Conservation (phyloP, 2,113 vertebrate genomes). For the Sinocyclocheilus maitianheensis region DNA sequence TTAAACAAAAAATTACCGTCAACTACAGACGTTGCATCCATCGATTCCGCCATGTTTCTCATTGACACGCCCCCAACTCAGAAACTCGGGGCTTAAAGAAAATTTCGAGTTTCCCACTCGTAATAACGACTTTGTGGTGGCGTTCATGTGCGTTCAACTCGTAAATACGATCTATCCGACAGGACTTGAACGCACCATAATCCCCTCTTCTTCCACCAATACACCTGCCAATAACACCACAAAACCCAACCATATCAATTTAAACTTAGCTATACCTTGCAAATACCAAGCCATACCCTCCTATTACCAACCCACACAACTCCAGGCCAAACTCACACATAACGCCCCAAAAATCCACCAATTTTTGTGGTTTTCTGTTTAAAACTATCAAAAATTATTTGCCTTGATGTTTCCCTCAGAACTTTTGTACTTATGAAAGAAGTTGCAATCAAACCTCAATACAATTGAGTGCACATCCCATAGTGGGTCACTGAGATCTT, state of each 20-base stretch:
- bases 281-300: background rate
- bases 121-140: too few relatives aligned
- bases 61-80: too few relatives aligned
- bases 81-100: too few relatives aligned
- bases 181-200: too few relatives aligned
- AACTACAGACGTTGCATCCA: too few relatives aligned
- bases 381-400: background rate
- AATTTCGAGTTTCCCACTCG: too few relatives aligned
- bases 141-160: too few relatives aligned
- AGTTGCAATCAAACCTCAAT: background rate
- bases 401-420: background rate
- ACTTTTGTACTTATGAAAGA: background rate
- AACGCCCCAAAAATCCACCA: background rate
- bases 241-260: background rate
- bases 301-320: background rate
- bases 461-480: background rate
- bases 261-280: background rate
- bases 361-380: background rate
- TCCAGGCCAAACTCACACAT: background rate
- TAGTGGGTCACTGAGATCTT: background rate
- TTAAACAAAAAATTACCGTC: too few relatives aligned
- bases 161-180: too few relatives aligned
- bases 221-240: background rate
- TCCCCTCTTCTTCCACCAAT: background rate
- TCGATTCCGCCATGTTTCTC: too few relatives aligned